A percentile compares a stretch with the other conserved stretches of the same genome.
Conservation (phyloP, 2,797 vertebrate species). For the Takifugu ocellatus region DNA sequence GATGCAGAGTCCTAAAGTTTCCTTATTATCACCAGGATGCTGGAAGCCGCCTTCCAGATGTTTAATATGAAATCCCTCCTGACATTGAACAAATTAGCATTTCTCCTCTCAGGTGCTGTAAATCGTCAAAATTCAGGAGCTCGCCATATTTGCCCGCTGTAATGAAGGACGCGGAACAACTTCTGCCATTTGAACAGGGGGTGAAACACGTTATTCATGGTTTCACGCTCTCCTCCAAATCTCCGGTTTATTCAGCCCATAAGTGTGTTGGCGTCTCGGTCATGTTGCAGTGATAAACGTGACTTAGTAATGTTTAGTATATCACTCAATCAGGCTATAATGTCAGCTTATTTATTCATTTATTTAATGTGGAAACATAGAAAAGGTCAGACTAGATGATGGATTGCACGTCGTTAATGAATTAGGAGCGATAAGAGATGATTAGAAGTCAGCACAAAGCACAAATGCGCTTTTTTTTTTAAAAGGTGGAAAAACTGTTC, state of each 20-base stretch:
- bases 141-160: constrained; percentile 34
- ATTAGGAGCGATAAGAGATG: too few relatives aligned
- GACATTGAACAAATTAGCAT: constrained; percentile 63
- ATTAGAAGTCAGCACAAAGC: too few relatives aligned
- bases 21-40: constrained; percentile 61
- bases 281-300: neutral
- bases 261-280: neutral
- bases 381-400: neutral
- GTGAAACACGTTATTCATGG: constrained; percentile 24
- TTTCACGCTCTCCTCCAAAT: too few relatives aligned
- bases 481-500: too few relatives aligned
- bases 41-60: constrained; percentile 73
- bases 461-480: too few relatives aligned
- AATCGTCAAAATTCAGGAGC: constrained; percentile 52
- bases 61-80: constrained; percentile 68
- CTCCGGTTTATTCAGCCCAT: neutral
- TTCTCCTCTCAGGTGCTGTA: constrained; percentile 53
- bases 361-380: constrained; percentile 2
- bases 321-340: too few relatives aligned
- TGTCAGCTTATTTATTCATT: neutral
- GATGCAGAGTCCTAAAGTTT: constrained; percentile 54
- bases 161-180: constrained; percentile 32
- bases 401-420: too few relatives aligned
- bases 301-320: neutral
- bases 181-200: constrained; percentile 29